Base-by-base conservation (phyloP, 2,888 invertebrate species). In the Thelaira solivaga region DNA sequence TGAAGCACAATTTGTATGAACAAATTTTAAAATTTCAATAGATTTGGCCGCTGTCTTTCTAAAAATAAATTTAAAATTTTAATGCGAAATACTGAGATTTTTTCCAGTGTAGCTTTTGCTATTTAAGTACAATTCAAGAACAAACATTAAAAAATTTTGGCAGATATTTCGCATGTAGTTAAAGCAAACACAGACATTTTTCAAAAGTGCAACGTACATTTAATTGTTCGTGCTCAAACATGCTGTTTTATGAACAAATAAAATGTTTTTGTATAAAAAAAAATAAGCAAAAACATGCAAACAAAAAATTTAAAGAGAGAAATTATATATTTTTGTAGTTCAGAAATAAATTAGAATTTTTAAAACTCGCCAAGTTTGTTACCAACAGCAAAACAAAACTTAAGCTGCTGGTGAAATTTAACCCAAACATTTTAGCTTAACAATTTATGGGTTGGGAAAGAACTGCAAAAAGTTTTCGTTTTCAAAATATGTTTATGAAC, bases 181-280 rank as follows among this genome's bases (percentile, higher is more conserved):
- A 18, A n/a, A 22, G n/a, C 24, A 43, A 43, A 61, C 39, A 49
- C 29, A 65, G 29, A 31, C 43, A 8, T 10, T 36, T 36, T 34
- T 5, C 11, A 67, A 67, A 69, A 51, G 39, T 39, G 68, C 68
- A 69, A 59, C 39, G 53, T 49, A 39, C 26, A 53, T 29, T 36
- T 18, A 29, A 43, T 34, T 55, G 24, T 29, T 61, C 34, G 47
- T 61, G 49, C 13, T 34, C 18, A 55, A 55, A 26, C 34, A 36
- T 45, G 36, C 10, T 6, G 11, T 39, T 41, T 49, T 24, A n/a
- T 24, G 2, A 69, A 69, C 22, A 69, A 39, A 59, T 45, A 6
- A 39, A 20, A 41, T n/a, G 13, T 7, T 47, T 7, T 47, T 3
- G 10, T 31, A 29, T 5, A 45, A 55, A 16, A 24, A 34, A 1